Evolutionary conservation across 2,113 vertebrate species (phyloP).

Genomic region (Piprites chloris): DNA sequence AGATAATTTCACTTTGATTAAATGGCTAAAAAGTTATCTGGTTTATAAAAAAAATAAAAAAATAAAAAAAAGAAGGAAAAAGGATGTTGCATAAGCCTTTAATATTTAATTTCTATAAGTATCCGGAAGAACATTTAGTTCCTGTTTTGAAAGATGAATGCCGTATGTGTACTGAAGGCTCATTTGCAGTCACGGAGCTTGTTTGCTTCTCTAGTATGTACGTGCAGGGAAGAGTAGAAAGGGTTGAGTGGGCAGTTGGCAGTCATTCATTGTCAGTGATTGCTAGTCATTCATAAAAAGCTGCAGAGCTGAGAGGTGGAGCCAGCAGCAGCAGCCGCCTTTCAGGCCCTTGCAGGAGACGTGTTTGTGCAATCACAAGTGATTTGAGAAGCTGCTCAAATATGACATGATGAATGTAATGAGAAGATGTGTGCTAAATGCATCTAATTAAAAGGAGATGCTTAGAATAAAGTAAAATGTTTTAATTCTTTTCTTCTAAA

Average conservation of each 20-base stretch:
- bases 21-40: conserved; percentile 65
- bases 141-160: conserved; percentile 63
- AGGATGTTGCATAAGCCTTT: conserved; percentile 62
- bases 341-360: conserved; percentile 49
- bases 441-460: conserved; percentile 22
- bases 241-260: conserved; percentile 80
- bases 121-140: conserved; percentile 69
- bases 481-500: background rate
- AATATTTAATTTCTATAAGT: conserved; percentile 70
- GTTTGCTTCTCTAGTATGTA: conserved; percentile 60
- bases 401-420: conserved; percentile 16
- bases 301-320: conserved; percentile 63
- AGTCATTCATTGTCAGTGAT: conserved; percentile 74
- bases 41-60: background rate
- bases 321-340: conserved; percentile 50
- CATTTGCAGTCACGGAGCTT: conserved; percentile 64
- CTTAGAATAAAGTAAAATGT: background rate
- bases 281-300: conserved; percentile 80
- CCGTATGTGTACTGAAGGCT: conserved; percentile 47
- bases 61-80: background rate
- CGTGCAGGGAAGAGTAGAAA: conserved; percentile 61
- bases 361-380: conserved; percentile 65
- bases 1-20: conserved; percentile 52
- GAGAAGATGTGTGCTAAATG: conserved; percentile 54
- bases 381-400: conserved; percentile 54